Base-by-base conservation (phyloP, 2,797 vertebrate species). In the Oreochromis grahami region DNA sequence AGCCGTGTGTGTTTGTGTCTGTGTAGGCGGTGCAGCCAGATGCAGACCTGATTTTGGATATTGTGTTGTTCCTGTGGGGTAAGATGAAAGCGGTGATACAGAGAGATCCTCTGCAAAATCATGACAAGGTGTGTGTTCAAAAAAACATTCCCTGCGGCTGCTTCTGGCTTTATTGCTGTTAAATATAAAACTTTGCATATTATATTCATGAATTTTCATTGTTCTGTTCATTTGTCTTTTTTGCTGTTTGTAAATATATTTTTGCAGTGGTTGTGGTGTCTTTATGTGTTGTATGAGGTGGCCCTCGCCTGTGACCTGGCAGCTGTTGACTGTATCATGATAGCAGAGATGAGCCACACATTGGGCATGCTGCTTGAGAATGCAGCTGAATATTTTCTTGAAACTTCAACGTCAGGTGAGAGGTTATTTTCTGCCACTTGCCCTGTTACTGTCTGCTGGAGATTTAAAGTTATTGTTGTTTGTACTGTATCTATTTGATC, bases 221-320 rank as follows among this genome's bases (percentile, higher is more conserved):
- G 4, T 36, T 81, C 5, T 41, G 3, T 60, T 77, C 7, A 29
- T 77, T 32, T 85, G 32, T 76, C 24, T 82, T 51, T 79, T 3
- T 7, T 53, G 4, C 36, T 78, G 17, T 86, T 86, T 83, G 11
- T 74, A 19, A 45, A 78, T 74, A 8, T 91, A 13, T 87, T 77
- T 93, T 63, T 36, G 80, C 87, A 99, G 99, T 98, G 97, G 97
- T 34, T 97, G 81, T 95, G 96, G 92, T 93, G 97, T 88, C 94
- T 99, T 78, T 97, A 94, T 92, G 87, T 96, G 85, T 93, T 98
- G 91, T 97, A 95, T 93, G 97, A 98, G 91, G 94, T 97, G 88
- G 96, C 97, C 84, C 92, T 95, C 24, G 91, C 84, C 41, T 97
- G 82, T 89, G 91, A 93, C 77, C 87, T 97, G 88, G 95, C 93